phyloP scores from a whole-genome alignment of 1,140 invertebrate genomes.

The Meloidogyne floridensis region DNA sequence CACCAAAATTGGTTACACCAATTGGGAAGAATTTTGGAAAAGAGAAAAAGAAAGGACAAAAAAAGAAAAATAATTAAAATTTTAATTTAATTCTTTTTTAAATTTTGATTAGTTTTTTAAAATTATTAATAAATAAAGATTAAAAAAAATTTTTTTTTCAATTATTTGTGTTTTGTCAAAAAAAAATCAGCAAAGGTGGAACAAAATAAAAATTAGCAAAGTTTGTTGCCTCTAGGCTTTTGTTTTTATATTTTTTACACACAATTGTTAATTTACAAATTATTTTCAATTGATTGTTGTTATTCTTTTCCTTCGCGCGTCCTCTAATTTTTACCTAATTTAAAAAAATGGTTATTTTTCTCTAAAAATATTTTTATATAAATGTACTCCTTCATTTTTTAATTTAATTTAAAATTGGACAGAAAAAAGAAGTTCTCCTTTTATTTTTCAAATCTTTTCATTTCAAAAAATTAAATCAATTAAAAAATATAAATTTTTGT shows the following conservation, averaged over 20 bases:
- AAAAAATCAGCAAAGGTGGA: not conserved
- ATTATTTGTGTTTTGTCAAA: not conserved
- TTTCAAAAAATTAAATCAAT: not conserved
- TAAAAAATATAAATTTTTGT: not conserved
- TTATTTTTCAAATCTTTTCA: not conserved
- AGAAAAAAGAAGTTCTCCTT: not conserved
- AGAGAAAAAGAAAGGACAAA: not conserved
- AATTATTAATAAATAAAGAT: too few relatives aligned
- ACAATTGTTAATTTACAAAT: not conserved
- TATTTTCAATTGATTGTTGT: not conserved
- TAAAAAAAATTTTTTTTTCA: too few relatives aligned
- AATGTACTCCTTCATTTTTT: not conserved
- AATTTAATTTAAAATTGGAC: not conserved
- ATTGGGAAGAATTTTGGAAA: not conserved
- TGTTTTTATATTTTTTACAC: not conserved
- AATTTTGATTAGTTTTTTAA: not conserved
- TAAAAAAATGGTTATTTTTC: not conserved
- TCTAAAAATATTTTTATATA: not conserved
- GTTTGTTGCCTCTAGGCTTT: not conserved
- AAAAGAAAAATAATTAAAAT: not conserved
- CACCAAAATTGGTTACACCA: slow-evolving; percentile 15
- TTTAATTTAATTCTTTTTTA: not conserved
- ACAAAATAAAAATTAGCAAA: not conserved
- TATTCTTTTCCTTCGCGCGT: not conserved
- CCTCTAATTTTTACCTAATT: not conserved